Base-by-base conservation (phyloP, 2,797 vertebrate species). In the Muscicapa striata region DNA sequence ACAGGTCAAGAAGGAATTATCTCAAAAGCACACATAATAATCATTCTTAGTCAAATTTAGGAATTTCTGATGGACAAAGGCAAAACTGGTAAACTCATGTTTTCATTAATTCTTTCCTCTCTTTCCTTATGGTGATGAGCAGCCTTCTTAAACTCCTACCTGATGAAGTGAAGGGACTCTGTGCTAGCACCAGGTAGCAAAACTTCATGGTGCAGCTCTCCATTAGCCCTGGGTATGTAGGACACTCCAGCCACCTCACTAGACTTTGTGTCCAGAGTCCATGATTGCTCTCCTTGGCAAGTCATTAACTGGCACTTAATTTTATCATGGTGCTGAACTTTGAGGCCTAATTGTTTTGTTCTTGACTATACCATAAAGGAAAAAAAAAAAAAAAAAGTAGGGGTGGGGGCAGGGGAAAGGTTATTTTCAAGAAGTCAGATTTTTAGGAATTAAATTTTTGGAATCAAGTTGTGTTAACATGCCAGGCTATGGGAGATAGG, bases 351-450 rank as follows among this genome's bases (percentile, higher is more conserved):
- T 64, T 22, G 5, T 29, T 87, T 90, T 88, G 9, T 46, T 78
- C 62, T 85, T 74, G 30, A 72, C 58, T 78, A 51, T 45, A 32
- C 5, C 59, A 61, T 40, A 75, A 58, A 41, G 6, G 3, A 40
- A 40, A 40, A 40, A 40, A 40, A 14, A 7, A 5, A 34, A 15
- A 34, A 7, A 34, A 34, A 34, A 34, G 34, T 34, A 3, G 9
- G 5, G 9, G 1, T 3, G 1, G 27, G 11, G 0, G 1, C 2
- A 1, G 6, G 8, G 0, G 1, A 5, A 11, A n/a, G 2, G 24
- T 45, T 51, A 22, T 81, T 86, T 81, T 78, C 11, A 85, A 85
- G 27, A 87, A 64, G 43, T 45, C 18, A 40, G 7, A 83, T 80
- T 87, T 93, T 36, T 36, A 64, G 36, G 43, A 64, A 79, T 32